These are phyloP conservation scores for Oryctolagus cuniculus DNA, from an alignment of 2,113 vertebrate species.

Conservation along the genomic window DNA sequence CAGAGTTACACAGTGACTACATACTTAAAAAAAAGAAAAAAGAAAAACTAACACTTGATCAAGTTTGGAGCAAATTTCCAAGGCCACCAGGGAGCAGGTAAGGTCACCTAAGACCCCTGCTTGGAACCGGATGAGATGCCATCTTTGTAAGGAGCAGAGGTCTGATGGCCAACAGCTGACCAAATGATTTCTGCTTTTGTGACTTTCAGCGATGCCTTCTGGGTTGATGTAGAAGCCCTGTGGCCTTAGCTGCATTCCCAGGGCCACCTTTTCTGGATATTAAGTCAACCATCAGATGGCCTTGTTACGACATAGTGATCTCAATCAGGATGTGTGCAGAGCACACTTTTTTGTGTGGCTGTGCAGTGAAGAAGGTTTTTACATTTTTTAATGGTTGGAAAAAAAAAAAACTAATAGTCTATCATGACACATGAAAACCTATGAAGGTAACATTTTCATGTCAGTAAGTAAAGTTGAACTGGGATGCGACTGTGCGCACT, in stretches of 20 bases:
- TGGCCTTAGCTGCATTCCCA: not conserved
- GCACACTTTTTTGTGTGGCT: not conserved
- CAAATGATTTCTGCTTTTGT: too few species aligned
- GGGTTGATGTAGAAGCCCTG: accelerated
- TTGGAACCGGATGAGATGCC: not conserved
- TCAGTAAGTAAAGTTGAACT: not conserved
- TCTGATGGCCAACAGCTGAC: not conserved
- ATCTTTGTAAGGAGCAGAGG: not conserved
- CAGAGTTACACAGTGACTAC: slow-evolving; percentile 24
- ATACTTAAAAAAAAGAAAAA: not conserved
- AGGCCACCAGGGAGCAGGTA: not conserved
- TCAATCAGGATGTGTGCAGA: not conserved
- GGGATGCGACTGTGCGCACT: accelerated
- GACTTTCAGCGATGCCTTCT: accelerated
- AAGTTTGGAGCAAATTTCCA: slow-evolving; percentile 47
- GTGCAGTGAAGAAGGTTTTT: not conserved
- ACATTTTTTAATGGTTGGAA: not conserved
- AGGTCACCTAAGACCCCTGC: not conserved
- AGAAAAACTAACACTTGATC: slow-evolving; percentile 65
- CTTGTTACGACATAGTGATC: not conserved
- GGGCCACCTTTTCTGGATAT: not conserved
- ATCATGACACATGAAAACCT: not conserved
- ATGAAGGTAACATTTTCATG: not conserved
- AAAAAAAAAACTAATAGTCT: not conserved
- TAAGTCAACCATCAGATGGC: not conserved